Base-by-base conservation (phyloP, 2,113 vertebrate genomes). In the Brachyhypopomus occidentalis region DNA sequence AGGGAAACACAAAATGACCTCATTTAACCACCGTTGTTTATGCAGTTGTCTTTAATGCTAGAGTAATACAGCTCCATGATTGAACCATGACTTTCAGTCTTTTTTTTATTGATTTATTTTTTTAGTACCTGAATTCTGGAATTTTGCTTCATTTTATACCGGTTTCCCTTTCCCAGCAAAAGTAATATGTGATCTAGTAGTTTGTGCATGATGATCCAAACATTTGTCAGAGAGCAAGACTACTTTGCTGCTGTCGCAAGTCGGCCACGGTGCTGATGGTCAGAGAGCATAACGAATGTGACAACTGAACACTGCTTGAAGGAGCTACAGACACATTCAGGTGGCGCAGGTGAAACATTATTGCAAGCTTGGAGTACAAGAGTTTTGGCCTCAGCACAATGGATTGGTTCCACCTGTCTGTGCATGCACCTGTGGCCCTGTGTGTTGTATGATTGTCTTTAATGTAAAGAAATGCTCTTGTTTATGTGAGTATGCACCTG, bases 161-260 rank as follows among this genome's bases (percentile, higher is more conserved):
- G 34, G 30, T 81, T 75, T 81, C 64, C 69, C 36, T 70, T 70
- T 70, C 34, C 66, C 19, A 75, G 62, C 22, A 76, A 59, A 64
- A 36, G 64, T 66, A 16, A 80, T 56, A 45, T 8, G 79, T 66
- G 55, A 69, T 48, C 62, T 59, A 71, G 22, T 77, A 59, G 25
- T 30, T 80, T 80, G 58, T 56, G 63, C 25, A 52, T 79, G 4
- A 64, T 45, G 41, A 66, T 69, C 30, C 75, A 70, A 75, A 19
- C 36, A 6, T 62, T 69, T 19, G 25, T 55, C 7, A 66, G 36
- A 12, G 36, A 41, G 23, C 74, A 80, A 70, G 30, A 23, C 8
- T 59, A 77, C 60, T 64, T 45, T 81, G 19, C 3, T 78, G 48
- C 69, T 64, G 59, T 52, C 78, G 72, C 73, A 84, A 20, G 16